A percentile compares a stretch with the other conserved stretches of the same genome.
These are phyloP conservation scores for Sardina pilchardus DNA, from an alignment of 2,113 vertebrate species.

Conservation along the genomic window DNA sequence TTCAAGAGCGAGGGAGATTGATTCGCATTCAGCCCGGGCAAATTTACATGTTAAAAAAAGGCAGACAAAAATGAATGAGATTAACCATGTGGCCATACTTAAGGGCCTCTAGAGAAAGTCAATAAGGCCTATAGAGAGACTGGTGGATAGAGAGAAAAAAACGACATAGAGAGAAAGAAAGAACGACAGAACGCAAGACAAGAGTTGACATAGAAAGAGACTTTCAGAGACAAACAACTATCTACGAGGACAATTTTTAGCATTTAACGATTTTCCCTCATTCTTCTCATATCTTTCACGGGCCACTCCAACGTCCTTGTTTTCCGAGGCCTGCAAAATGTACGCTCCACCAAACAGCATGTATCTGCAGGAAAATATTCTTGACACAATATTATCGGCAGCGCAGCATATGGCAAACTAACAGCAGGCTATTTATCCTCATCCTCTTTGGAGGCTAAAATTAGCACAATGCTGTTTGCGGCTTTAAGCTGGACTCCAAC, in stretches of 20 bases:
- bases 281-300: slow-evolving; percentile 24
- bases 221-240: neutral
- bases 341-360: slow-evolving; percentile 56
- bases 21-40: slow-evolving; percentile 83
- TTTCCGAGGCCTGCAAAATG: slow-evolving; percentile 27
- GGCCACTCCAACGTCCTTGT: slow-evolving; percentile 13
- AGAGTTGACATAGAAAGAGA: neutral
- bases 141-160: neutral
- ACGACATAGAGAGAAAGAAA: neutral
- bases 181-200: neutral
- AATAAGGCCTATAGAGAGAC: slow-evolving; percentile 23
- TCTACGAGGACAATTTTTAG: neutral
- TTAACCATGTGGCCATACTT: slow-evolving; percentile 79
- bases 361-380: slow-evolving; percentile 80
- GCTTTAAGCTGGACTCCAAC: slow-evolving; percentile 77
- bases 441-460: slow-evolving; percentile 99
- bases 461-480: slow-evolving; percentile 90
- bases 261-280: neutral
- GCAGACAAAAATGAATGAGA: slow-evolving; percentile 75
- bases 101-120: slow-evolving; percentile 59
- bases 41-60: slow-evolving; percentile 80
- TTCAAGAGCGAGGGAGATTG: slow-evolving; percentile 69
- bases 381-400: slow-evolving; percentile 85
- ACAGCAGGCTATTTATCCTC: slow-evolving; percentile 94
- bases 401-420: slow-evolving; percentile 92